Conservation (phyloP, 2,888 invertebrate species). For the Hydropsyche betteni region DNA sequence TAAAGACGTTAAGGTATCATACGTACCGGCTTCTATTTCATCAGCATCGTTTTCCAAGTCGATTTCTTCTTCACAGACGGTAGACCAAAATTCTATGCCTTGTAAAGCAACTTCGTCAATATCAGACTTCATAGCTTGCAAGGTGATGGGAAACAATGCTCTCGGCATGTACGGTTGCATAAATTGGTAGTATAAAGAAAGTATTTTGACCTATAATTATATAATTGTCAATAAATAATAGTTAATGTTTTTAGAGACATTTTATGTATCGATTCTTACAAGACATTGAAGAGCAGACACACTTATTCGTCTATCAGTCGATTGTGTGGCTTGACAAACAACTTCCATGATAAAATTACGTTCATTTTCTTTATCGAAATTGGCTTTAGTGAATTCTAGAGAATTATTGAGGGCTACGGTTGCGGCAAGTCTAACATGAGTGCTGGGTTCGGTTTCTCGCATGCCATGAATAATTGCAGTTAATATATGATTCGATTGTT, state of each 20-base stretch:
- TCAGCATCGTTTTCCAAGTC: slow-evolving; percentile 95
- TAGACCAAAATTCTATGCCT: slow-evolving; percentile 99
- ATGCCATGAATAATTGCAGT: slow-evolving; percentile 99
- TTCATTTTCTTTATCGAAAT: slow-evolving; percentile 97
- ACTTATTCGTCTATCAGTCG: slow-evolving; percentile 87
- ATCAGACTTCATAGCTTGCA: slow-evolving; percentile 98
- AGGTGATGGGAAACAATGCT: slow-evolving; percentile 96
- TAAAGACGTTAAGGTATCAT: background rate
- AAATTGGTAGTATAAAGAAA: slow-evolving; percentile 97
- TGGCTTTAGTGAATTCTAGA: slow-evolving; percentile 96
- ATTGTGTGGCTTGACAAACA: slow-evolving; percentile 98
- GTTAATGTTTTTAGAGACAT: background rate
- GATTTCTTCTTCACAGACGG: slow-evolving; percentile 99
- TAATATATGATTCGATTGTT: slow-evolving; percentile 94
- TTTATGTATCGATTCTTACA: slow-evolving; percentile 63
- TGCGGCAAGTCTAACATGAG: slow-evolving; percentile 94
- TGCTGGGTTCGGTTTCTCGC: slow-evolving; percentile 92
- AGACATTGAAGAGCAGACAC: slow-evolving; percentile 98
- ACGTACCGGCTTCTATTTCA: slow-evolving; percentile 81
- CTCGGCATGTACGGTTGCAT: slow-evolving; percentile 99
- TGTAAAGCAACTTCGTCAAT: slow-evolving; percentile 95
- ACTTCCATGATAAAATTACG: slow-evolving; percentile 99
- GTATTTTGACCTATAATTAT: slow-evolving; percentile 77
- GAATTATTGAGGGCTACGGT: slow-evolving; percentile 97
- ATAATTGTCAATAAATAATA: background rate